Base-by-base conservation (phyloP, 2,797 vertebrate genomes). In the Ibycter americanus region DNA sequence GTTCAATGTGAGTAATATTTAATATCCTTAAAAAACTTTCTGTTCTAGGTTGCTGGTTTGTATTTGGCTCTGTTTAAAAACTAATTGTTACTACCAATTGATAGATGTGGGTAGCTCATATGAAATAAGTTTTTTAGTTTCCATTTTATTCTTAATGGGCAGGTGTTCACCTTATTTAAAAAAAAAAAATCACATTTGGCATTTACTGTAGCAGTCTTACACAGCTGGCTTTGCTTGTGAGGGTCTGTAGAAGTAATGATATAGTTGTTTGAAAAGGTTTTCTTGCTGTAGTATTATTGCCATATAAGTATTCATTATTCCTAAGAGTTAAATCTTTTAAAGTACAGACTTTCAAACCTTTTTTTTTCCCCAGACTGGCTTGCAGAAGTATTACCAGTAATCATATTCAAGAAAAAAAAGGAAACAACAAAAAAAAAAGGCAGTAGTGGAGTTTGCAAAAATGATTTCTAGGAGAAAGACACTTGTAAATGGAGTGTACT, bases 1-100 rank as follows among this genome's bases (percentile, higher is more conserved):
- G 91, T 99, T 99, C 96, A 98, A 72, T 31, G 99, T 99, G 96
- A 99, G 99, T 99, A 94, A 54, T 58, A 58, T 79, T 88, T 59
- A 90, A 87, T 87, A 82, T 59, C 32, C 44, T 77, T 91, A 59
- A 95, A 91, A 26, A 91, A 40, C 65, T 21, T 88, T 96, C 87
- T 93, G 61, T 83, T 95, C 81, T 89, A 70, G 34, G 72, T 74
- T 78, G 54, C 38, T 82, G 65, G 31, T 93, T 83, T 90, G n/a
- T 86, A 61, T 91, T 81, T 95, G 78, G 38, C 42, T 85, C n/a
- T 63, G 46, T 87, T 91, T 78, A 67, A 88, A 83, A 91, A 31
- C 11, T 32, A 21, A 38, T 52, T 44, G 40, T 90, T 96, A 32
- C 56, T 87, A 66, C 63, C 65, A 85, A 1, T 89, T 49, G 89